Conservation (phyloP, 2,113 vertebrate genomes). For the Anolis sagrei region DNA sequence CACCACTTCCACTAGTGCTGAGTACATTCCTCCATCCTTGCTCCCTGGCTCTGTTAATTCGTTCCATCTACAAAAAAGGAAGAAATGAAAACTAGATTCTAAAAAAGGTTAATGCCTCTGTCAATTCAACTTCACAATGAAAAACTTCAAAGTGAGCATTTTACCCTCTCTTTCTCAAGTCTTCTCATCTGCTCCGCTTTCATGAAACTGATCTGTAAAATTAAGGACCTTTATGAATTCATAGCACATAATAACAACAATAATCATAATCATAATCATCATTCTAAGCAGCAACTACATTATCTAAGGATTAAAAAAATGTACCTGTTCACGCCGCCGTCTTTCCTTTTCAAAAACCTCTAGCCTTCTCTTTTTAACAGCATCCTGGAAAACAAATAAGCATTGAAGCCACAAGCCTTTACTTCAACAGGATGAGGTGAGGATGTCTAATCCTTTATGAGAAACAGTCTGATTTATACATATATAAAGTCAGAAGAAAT, state of each 20-base stretch:
- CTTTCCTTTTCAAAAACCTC: conserved; percentile 88
- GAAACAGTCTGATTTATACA: neutral
- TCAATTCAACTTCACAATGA: conserved; percentile 36
- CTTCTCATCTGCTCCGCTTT: conserved; percentile 91
- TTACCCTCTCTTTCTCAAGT: conserved; percentile 92
- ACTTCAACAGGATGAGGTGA: conserved; percentile 34
- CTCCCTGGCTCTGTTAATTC: conserved; percentile 94
- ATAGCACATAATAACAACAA: no score
- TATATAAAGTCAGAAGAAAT: conserved; percentile 38
- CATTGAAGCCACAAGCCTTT: conserved; percentile 40
- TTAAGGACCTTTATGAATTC: conserved; percentile 59
- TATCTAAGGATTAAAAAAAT: neutral
- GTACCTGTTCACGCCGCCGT: conserved; percentile 91
- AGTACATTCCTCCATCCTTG: conserved; percentile 95
- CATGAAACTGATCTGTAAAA: conserved; percentile 83
- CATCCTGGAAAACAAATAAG: conserved; percentile 81
- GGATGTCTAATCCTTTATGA: conserved; percentile 44
- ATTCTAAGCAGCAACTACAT: neutral
- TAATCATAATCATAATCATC: no score
- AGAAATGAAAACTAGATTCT: conserved; percentile 69
- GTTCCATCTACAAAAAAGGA: conserved; percentile 83
- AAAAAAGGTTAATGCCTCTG: conserved; percentile 35
- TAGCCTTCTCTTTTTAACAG: conserved; percentile 82
- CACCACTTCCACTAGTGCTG: conserved; percentile 87
- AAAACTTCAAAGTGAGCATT: conserved; percentile 42